These are phyloP conservation scores for Trissoscelio sp. DNA, from an alignment of 2,888 invertebrate genomes.

Conservation along the genomic window DNA sequence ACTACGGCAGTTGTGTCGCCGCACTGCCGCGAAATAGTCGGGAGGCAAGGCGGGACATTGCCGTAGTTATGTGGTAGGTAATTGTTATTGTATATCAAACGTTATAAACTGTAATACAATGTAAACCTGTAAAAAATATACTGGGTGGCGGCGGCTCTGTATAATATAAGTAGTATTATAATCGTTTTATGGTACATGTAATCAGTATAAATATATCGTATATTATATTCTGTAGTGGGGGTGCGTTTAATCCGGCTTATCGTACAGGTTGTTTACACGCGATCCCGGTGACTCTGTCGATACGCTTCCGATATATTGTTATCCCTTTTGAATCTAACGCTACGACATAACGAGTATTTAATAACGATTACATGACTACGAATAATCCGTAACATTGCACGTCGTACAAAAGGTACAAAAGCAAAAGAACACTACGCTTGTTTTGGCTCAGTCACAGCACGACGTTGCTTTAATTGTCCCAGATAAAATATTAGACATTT, in stretches of 20 bases:
- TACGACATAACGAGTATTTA: slow-evolving; percentile 19
- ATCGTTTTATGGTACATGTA: slow-evolving; percentile 81
- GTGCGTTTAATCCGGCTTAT: slow-evolving; percentile 71
- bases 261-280: slow-evolving; percentile 71
- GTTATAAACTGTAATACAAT: slow-evolving; percentile 84
- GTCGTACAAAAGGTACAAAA: slow-evolving; percentile 21
- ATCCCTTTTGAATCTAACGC: background rate
- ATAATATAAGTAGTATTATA: slow-evolving; percentile 83
- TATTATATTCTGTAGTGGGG: slow-evolving; percentile 79
- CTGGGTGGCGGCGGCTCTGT: slow-evolving; percentile 83
- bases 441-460: slow-evolving; percentile 42
- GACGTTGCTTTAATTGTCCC: slow-evolving; percentile 26
- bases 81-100: slow-evolving; percentile 83
- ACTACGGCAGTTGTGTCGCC: slow-evolving; percentile 53
- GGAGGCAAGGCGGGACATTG: slow-evolving; percentile 64
- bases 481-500: slow-evolving; percentile 12
- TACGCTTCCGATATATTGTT: slow-evolving; percentile 13
- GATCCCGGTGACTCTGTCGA: slow-evolving; percentile 50
- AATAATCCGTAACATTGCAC: slow-evolving; percentile 33
- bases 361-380: slow-evolving; percentile 14
- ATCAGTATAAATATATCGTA: slow-evolving; percentile 83
- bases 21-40: slow-evolving; percentile 60
- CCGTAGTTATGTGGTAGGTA: slow-evolving; percentile 76
- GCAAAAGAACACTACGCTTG: slow-evolving; percentile 11
- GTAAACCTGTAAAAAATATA: slow-evolving; percentile 84